Evolutionary conservation across 2,113 vertebrate species (phyloP).

Genomic region (Semnornis frantzii): DNA sequence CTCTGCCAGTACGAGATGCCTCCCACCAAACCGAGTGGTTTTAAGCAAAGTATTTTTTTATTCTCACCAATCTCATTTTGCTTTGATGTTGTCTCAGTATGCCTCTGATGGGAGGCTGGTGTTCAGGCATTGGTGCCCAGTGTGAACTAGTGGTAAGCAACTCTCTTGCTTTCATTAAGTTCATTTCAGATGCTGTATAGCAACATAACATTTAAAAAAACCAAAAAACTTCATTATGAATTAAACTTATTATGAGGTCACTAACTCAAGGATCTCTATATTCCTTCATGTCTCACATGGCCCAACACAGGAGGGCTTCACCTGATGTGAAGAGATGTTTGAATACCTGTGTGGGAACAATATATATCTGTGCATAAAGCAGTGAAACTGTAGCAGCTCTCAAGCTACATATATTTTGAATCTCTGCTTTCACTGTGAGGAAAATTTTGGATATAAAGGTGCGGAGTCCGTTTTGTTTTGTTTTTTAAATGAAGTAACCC

Average conservation of each 20-base stretch:
- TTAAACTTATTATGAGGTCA: not conserved
- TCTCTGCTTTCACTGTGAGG: not conserved
- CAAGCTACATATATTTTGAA: not conserved
- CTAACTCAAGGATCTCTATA: not conserved
- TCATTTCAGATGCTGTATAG: not conserved
- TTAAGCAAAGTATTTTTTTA: not conserved
- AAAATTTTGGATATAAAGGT: not conserved
- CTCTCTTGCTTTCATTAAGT: not conserved
- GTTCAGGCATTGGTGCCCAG: not conserved
- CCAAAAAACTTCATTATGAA: not conserved
- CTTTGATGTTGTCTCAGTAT: not conserved
- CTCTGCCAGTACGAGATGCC: not conserved
- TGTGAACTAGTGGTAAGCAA: not conserved
- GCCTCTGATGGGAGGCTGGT: not conserved
- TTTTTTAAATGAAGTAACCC: too few species aligned
- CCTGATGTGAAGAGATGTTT: not conserved
- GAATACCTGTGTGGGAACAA: not conserved
- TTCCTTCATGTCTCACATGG: not conserved
- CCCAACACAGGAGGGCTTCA: not conserved
- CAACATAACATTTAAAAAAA: not conserved
- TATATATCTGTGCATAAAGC: not conserved
- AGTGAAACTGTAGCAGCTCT: not conserved
- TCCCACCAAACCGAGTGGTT: not conserved
- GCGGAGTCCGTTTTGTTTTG: not conserved
- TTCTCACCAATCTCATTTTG: not conserved